A percentile compares a stretch with the other conserved stretches of the same genome.
Conservation (phyloP, 1,140 invertebrate genomes). For the Aplysia californica region DNA sequence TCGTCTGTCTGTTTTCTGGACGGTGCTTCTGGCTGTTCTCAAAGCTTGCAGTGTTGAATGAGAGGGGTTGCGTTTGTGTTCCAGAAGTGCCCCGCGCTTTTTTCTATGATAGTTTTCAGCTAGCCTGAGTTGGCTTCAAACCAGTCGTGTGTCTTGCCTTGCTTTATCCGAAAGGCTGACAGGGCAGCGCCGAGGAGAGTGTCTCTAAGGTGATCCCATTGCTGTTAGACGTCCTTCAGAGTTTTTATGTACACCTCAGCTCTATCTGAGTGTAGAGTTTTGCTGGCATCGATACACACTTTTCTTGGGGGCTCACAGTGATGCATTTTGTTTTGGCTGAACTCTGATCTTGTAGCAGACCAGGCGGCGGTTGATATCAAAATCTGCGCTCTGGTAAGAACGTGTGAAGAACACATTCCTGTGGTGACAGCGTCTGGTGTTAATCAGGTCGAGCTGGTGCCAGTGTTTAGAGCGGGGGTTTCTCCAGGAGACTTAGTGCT, state of each 20-base stretch:
- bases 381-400: constrained; percentile 36
- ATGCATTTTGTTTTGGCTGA: too few relatives aligned
- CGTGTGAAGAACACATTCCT: constrained; percentile 21
- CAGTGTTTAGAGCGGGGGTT: constrained; percentile 37
- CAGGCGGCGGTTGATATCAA: constrained; percentile 37
- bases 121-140: too few relatives aligned
- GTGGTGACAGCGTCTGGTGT: not conserved
- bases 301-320: too few relatives aligned
- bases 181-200: too few relatives aligned
- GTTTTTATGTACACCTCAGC: too few relatives aligned
- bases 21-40: not conserved
- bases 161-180: too few relatives aligned
- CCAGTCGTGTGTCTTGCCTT: too few relatives aligned
- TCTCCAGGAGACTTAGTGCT: constrained; percentile 40
- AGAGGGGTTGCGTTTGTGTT: not conserved
- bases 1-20: not conserved
- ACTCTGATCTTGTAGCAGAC: constrained; percentile 25
- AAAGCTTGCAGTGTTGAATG: not conserved
- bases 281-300: too few relatives aligned
- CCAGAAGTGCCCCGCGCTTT: not conserved
- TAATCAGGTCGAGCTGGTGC: constrained; percentile 37
- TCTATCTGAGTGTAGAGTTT: too few relatives aligned
- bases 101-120: too few relatives aligned
- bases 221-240: too few relatives aligned
- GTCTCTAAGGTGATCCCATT: too few relatives aligned